These are phyloP conservation scores for Campylorhamphus procurvoides DNA, from an alignment of 2,113 vertebrate genomes.

Conservation along the genomic window DNA sequence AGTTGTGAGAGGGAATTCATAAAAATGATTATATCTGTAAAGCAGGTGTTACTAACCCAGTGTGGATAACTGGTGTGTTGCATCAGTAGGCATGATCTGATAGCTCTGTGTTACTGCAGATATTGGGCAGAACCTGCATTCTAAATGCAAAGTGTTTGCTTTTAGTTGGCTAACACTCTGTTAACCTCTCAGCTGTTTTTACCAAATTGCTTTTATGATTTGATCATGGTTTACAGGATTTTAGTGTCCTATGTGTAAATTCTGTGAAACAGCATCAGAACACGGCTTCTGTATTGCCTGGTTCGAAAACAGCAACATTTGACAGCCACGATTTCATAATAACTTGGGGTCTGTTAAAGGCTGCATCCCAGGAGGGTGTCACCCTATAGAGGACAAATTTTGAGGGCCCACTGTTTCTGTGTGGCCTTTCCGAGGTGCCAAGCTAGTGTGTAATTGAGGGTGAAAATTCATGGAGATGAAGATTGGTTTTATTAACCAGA, in stretches of 20 bases:
- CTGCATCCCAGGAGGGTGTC: neutral
- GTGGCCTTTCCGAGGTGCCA: neutral
- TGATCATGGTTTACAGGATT: neutral
- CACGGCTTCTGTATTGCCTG: neutral
- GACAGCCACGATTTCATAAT: neutral
- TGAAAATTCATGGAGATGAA: neutral
- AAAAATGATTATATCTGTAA: slow-evolving; percentile 8
- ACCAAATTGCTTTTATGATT: neutral
- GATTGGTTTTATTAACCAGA: neutral
- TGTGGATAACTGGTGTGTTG: slow-evolving; percentile 9
- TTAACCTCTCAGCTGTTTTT: neutral
- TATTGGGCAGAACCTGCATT: neutral
- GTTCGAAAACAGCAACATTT: neutral
- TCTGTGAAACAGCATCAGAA: neutral
- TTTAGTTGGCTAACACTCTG: neutral
- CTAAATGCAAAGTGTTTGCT: neutral
- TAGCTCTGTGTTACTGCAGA: neutral
- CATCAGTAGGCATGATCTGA: neutral
- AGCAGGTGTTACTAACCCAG: neutral
- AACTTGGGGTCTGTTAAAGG: neutral
- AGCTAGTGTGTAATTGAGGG: neutral
- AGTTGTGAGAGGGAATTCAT: slow-evolving; percentile 47
- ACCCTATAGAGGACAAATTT: neutral
- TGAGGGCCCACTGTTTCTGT: neutral
- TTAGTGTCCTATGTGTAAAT: neutral